A percentile compares a stretch with the other conserved stretches of the same genome.
These are phyloP conservation scores for Ancistrus triradiatus DNA, from an alignment of 2,113 vertebrate species.

Conservation along the genomic window DNA sequence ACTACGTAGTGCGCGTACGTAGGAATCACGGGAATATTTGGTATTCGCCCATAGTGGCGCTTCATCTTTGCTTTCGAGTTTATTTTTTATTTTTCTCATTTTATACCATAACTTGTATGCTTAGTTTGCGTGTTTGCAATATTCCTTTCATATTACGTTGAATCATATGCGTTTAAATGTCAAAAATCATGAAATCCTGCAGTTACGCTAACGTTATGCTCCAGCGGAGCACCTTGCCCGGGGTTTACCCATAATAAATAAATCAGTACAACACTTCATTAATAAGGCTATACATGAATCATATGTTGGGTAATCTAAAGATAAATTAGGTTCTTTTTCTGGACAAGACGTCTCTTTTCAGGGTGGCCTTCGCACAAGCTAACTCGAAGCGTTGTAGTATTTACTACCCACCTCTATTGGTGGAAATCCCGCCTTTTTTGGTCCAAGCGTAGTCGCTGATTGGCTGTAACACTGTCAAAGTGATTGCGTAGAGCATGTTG, in stretches of 20 bases:
- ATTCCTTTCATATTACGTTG: not conserved
- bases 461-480: not conserved
- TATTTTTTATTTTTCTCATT: not conserved
- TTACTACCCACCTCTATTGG: not conserved
- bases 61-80: not conserved
- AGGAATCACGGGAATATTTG: not conserved
- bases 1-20: not conserved
- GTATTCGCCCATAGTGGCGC: not conserved
- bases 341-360: not conserved
- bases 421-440: not conserved
- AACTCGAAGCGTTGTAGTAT: conserved; percentile 3
- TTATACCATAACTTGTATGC: not conserved
- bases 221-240: too few relatives aligned
- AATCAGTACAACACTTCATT: too few relatives aligned
- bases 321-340: too few relatives aligned
- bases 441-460: not conserved
- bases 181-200: too few relatives aligned
- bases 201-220: too few relatives aligned
- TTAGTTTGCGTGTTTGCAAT: not conserved
- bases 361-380: not conserved
- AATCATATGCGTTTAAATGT: not conserved
- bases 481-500: not conserved
- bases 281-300: too few relatives aligned
- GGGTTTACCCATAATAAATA: not conserved
- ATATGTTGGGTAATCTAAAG: too few relatives aligned